Conservation (phyloP, 1,140 invertebrate genomes). For the Sinella curviseta region DNA sequence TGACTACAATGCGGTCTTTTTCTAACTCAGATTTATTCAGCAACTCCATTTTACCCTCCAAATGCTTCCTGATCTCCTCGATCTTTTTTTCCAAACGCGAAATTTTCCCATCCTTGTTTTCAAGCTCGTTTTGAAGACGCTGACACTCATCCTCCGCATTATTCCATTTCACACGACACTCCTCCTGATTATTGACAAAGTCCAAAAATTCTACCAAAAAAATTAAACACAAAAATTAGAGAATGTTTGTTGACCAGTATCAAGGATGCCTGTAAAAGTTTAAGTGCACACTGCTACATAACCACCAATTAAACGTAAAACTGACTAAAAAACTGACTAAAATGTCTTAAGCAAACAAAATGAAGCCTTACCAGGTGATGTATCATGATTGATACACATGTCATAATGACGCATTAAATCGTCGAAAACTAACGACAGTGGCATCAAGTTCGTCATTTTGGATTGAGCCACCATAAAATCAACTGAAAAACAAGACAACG, state of each 20-base stretch:
- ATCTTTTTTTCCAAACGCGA: conserved; percentile 72
- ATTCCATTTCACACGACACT: conserved; percentile 68
- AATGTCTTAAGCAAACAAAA: too few relatives aligned
- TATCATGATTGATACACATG: background rate
- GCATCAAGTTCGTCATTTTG: background rate
- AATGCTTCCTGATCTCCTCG: conserved; percentile 70
- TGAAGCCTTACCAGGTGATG: background rate
- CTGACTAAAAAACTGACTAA: too few relatives aligned
- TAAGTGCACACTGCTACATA: too few relatives aligned
- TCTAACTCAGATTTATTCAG: conserved; percentile 65
- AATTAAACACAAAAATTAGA: conserved; percentile 45
- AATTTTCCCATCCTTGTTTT: conserved; percentile 66
- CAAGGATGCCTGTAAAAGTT: background rate
- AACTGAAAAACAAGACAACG: too few relatives aligned
- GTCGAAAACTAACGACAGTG: conserved; percentile 31
- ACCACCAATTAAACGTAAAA: too few relatives aligned
- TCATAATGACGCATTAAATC: conserved; percentile 42
- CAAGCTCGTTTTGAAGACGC: conserved; percentile 66
- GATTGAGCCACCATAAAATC: too few relatives aligned
- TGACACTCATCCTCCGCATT: conserved; percentile 66
- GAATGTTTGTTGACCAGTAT: background rate
- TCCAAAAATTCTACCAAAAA: conserved; percentile 66
- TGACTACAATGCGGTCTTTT: conserved; percentile 62
- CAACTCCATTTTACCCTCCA: conserved; percentile 74
- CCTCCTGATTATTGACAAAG: conserved; percentile 70